Evolutionary conservation across 1,140 invertebrate genomes (phyloP).

Genomic region (Anastrepha ludens): DNA sequence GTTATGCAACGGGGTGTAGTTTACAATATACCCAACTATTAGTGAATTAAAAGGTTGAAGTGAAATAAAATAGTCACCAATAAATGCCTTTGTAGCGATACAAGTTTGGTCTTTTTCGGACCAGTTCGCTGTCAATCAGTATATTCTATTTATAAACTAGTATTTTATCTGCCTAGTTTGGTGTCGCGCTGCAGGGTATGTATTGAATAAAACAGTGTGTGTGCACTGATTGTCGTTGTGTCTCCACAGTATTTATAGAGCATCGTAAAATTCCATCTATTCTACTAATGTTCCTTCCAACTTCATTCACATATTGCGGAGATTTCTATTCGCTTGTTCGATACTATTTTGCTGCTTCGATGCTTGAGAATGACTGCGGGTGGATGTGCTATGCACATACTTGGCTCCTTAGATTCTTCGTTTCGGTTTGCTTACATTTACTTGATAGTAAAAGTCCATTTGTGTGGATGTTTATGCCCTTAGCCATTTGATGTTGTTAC

Average conservation of each 20-base stretch:
- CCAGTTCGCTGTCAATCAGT: too few relatives aligned
- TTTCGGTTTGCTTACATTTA: background rate
- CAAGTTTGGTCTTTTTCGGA: too few relatives aligned
- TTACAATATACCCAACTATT: too few relatives aligned
- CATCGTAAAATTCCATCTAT: background rate
- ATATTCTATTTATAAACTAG: too few relatives aligned
- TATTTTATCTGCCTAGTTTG: too few relatives aligned
- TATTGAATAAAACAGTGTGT: too few relatives aligned
- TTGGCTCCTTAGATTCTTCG: background rate
- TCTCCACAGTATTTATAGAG: conserved; percentile 23
- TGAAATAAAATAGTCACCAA: too few relatives aligned
- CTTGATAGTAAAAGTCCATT: background rate
- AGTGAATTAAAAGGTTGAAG: too few relatives aligned
- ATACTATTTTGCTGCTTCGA: background rate
- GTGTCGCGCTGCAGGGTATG: too few relatives aligned
- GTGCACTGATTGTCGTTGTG: background rate
- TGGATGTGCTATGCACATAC: background rate
- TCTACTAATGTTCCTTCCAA: background rate
- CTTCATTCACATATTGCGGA: background rate
- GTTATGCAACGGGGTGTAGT: too few relatives aligned
- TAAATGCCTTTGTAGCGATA: too few relatives aligned
- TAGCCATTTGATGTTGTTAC: conserved; percentile 73
- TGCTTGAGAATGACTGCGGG: background rate
- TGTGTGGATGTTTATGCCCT: conserved; percentile 13
- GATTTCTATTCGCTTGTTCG: background rate